These are phyloP conservation scores for Drosophila borealis DNA, from an alignment of 2,888 invertebrate genomes.

Conservation along the genomic window DNA sequence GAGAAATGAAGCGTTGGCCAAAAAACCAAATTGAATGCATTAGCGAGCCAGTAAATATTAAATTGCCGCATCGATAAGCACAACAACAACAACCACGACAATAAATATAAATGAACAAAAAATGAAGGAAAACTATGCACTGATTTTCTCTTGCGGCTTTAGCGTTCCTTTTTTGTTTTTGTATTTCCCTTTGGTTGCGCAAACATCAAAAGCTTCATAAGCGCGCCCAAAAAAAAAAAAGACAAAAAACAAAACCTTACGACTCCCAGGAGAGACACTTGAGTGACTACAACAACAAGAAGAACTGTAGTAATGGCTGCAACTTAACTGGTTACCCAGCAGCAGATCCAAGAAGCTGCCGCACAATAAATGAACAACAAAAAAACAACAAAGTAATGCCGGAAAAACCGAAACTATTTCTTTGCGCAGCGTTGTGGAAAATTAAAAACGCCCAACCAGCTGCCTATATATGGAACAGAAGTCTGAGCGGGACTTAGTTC, in stretches of 20 bases:
- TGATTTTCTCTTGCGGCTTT: constrained; percentile 53
- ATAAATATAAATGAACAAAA: constrained; percentile 29
- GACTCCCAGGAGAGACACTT: constrained; percentile 78
- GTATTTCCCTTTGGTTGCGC: constrained; percentile 27
- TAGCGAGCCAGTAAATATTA: constrained; percentile 79
- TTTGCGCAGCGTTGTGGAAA: constrained; percentile 81
- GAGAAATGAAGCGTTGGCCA: constrained; percentile 18
- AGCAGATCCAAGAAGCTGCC: constrained; percentile 33
- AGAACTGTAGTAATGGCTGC: constrained; percentile 29
- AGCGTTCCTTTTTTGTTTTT: constrained; percentile 9
- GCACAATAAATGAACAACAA: constrained; percentile 26
- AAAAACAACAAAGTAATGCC: constrained; percentile 12
- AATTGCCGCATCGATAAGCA: constrained; percentile 72
- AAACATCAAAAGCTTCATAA: constrained; percentile 80
- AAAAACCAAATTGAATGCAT: constrained; percentile 71
- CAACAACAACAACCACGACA: constrained; percentile 24
- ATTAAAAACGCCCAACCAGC: constrained; percentile 72
- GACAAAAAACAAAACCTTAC: constrained; percentile 50
- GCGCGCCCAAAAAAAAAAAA: constrained; percentile 56
- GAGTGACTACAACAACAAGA: constrained; percentile 69
- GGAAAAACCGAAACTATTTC: constrained; percentile 80
- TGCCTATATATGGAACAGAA: constrained; percentile 1
- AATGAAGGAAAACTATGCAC: constrained; percentile 51
- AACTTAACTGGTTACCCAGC: constrained; percentile 49
- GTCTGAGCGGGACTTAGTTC: constrained; percentile 17